Evolutionary conservation across 2,113 vertebrate genomes (phyloP).

Genomic region (Epinephelus fuscoguttatus): DNA sequence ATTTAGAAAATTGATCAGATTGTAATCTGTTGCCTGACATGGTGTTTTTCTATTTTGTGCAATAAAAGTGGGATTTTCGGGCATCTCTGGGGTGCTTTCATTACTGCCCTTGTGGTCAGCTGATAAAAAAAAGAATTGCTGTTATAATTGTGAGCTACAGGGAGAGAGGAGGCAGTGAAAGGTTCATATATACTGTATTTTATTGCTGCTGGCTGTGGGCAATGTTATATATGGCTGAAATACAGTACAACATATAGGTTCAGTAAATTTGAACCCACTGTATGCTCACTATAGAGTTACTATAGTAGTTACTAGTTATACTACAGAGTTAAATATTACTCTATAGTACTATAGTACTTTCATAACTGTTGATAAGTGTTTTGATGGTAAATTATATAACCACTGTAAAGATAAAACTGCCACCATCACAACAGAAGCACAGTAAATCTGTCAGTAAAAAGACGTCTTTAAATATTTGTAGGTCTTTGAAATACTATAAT

Average conservation of each 20-base stretch:
- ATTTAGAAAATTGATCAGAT: slow-evolving; percentile 68
- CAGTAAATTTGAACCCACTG: not conserved
- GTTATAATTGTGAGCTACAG: slow-evolving; percentile 33
- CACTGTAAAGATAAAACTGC: not conserved
- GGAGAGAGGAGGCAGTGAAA: slow-evolving; percentile 18
- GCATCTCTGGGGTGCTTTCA: slow-evolving; percentile 13
- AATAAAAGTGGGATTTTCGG: slow-evolving; percentile 46
- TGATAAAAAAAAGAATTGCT: slow-evolving; percentile 37
- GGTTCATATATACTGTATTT: slow-evolving; percentile 24
- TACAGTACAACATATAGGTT: not conserved
- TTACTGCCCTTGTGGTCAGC: slow-evolving; percentile 1
- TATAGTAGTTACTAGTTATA: not conserved
- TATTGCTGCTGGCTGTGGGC: slow-evolving; percentile 24
- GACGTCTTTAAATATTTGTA: not conserved
- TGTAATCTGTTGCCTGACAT: slow-evolving; percentile 50
- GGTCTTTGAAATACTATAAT: not conserved
- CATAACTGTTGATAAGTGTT: no score
- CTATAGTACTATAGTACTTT: not conserved
- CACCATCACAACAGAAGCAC: not conserved
- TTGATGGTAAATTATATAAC: not conserved
- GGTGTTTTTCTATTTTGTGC: slow-evolving; percentile 52
- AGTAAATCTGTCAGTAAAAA: not conserved
- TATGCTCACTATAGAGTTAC: not conserved
- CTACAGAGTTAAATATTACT: not conserved
- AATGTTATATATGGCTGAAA: slow-evolving; percentile 8